A percentile compares a stretch with the other conserved stretches of the same genome.
Evolutionary conservation across 2,888 invertebrate genomes (phyloP).

Genomic region (Epinotia bilunana): DNA sequence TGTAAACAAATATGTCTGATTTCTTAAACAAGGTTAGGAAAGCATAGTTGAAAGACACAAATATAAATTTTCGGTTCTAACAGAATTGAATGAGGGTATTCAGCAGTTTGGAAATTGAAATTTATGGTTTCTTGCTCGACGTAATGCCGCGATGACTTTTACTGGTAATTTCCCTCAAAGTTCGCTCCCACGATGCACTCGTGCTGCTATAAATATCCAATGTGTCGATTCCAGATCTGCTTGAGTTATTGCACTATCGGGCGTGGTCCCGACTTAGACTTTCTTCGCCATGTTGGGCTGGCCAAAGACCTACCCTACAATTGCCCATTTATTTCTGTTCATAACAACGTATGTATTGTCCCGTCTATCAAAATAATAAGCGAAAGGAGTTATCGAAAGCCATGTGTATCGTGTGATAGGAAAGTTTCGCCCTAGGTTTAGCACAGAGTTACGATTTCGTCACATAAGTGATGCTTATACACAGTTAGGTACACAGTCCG

Average conservation of each 20-base stretch:
- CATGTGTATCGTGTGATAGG: slow-evolving; percentile 46
- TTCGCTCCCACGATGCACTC: slow-evolving; percentile 48
- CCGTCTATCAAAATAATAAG: slow-evolving; percentile 43
- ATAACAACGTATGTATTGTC: slow-evolving; percentile 37
- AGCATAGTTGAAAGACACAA: too few relatives aligned
- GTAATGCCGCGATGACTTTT: slow-evolving; percentile 48
- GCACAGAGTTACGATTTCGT: slow-evolving; percentile 48
- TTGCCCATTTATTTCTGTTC: slow-evolving; percentile 41
- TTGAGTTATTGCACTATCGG: slow-evolving; percentile 66
- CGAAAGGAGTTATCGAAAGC: slow-evolving; percentile 51
- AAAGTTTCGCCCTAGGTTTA: slow-evolving; percentile 50
- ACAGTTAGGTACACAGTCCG: slow-evolving; percentile 2
- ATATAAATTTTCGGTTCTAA: neutral
- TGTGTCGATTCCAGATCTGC: slow-evolving; percentile 68
- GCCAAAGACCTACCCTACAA: slow-evolving; percentile 58
- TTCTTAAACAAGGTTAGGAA: too few relatives aligned
- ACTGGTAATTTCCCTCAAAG: slow-evolving; percentile 46
- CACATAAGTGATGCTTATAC: slow-evolving; percentile 22
- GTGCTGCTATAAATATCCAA: slow-evolving; percentile 60
- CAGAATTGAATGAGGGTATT: neutral
- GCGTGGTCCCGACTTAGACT: slow-evolving; percentile 64
- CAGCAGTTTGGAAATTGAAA: neutral
- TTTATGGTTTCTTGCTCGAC: neutral
- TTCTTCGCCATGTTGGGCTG: slow-evolving; percentile 77
- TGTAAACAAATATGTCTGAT: too few relatives aligned